phyloP scores from a whole-genome alignment of 37 sponge, comb jelly and placozoan genomes.

The Dysidea cf. avara region DNA sequence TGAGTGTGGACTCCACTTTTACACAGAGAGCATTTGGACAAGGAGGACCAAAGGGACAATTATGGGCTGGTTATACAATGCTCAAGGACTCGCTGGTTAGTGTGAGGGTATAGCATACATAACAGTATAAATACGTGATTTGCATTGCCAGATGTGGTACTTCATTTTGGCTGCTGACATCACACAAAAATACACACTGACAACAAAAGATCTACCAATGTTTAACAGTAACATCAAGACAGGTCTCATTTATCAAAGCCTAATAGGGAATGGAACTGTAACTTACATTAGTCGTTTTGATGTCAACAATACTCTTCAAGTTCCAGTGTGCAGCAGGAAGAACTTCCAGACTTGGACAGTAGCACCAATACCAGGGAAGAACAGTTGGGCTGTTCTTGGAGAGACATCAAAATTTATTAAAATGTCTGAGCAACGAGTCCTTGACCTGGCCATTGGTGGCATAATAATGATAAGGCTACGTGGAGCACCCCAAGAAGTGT shows the following conservation, averaged over 20 bases:
- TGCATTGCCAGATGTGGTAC: conserved; percentile 66
- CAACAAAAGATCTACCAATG: conserved; percentile 51
- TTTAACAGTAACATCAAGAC: not conserved
- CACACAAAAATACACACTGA: conserved; percentile 9
- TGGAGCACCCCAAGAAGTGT: too few species aligned
- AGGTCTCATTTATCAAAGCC: too few species aligned
- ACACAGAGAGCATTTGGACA: conserved; percentile 54
- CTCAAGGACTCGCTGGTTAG: too few species aligned
- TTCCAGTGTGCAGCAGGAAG: not conserved
- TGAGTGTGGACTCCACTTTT: conserved; percentile 65
- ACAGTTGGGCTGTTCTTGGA: conserved; percentile 28
- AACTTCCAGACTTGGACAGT: conserved; percentile 43
- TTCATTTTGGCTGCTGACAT: conserved; percentile 64
- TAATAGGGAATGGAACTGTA: too few species aligned
- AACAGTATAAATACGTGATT: too few species aligned
- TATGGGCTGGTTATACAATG: conserved; percentile 56
- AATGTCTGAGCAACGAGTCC: conserved; percentile 18
- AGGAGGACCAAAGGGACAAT: conserved; percentile 61
- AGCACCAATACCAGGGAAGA: conserved; percentile 21
- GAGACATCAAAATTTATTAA: conserved; percentile 41
- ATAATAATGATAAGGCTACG: too few species aligned
- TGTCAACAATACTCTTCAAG: not conserved
- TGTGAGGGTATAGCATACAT: conserved; percentile 38
- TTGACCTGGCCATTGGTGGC: too few species aligned
- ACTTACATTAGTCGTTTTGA: too few species aligned